These are phyloP conservation scores for Tryphoninae sp. DNA, from an alignment of 2,888 invertebrate species.

Conservation along the genomic window DNA sequence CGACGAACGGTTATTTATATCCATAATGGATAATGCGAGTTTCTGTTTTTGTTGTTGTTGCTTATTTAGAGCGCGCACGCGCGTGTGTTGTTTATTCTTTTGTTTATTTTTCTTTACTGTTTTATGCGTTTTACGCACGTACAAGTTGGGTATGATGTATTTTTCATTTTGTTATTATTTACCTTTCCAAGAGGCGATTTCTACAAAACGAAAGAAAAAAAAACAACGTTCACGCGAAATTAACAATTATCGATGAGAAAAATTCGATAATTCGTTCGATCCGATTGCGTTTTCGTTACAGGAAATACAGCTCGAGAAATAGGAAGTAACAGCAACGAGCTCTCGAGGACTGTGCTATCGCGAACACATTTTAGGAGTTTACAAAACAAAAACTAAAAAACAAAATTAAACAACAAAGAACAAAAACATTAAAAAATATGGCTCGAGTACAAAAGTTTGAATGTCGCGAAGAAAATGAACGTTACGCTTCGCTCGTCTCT, in stretches of 20 bases:
- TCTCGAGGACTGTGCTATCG: constrained; percentile 1
- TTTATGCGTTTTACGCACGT: constrained; percentile 31
- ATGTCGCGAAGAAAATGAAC: constrained; percentile 50
- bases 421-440: constrained; percentile 18
- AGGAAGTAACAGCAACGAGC: neutral
- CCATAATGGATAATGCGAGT: constrained; percentile 9
- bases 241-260: no score
- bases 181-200: neutral
- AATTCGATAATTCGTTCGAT: no score
- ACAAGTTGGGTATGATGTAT: constrained; percentile 6
- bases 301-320: neutral
- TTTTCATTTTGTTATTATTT: constrained; percentile 48
- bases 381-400: neutral
- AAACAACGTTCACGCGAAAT: no score
- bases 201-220: neutral
- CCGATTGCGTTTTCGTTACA: no score
- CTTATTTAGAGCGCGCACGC: neutral
- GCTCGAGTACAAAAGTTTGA: neutral
- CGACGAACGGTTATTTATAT: neutral
- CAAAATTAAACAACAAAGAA: constrained; percentile 11
- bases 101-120: neutral
- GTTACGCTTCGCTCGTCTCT: constrained; percentile 55
- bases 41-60: constrained; percentile 1
- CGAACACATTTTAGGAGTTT: neutral
- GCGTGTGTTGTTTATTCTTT: constrained; percentile 5